Conservation (phyloP, 2,797 vertebrate genomes). For the Aselliscus stoliczkanus region DNA sequence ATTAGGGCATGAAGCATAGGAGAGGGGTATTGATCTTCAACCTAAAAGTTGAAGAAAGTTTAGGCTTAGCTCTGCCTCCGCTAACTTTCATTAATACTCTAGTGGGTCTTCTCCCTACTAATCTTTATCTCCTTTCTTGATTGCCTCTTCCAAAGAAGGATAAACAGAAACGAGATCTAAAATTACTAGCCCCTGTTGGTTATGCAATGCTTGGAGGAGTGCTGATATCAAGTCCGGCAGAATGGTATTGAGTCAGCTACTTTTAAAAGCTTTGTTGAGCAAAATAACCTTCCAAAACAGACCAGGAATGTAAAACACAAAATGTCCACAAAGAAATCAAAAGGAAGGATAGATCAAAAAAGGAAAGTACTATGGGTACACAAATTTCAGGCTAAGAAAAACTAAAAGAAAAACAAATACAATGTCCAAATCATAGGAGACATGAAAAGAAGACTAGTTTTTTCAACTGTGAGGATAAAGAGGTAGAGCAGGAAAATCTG, state of each 20-base stretch:
- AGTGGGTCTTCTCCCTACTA: background rate
- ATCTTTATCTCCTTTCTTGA: background rate
- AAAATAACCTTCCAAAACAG: slow-evolving; percentile 16
- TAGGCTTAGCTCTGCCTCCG: background rate
- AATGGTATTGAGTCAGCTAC: background rate
- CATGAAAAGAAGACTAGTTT: background rate
- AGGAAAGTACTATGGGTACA: background rate
- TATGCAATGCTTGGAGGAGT: background rate
- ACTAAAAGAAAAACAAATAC: background rate
- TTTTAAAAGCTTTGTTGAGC: background rate
- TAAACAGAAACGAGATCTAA: slow-evolving; percentile 17
- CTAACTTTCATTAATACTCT: background rate
- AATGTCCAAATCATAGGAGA: background rate
- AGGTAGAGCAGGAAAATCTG: background rate
- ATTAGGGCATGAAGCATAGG: background rate
- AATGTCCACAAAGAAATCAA: slow-evolving; percentile 8
- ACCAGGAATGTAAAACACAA: background rate
- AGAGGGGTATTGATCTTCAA: background rate
- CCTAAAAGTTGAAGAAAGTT: background rate
- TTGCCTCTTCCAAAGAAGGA: background rate
- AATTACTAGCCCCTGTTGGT: background rate
- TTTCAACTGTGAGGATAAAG: background rate
- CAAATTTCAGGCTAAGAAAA: slow-evolving; percentile 2
- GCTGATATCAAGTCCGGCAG: background rate
- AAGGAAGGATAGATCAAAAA: background rate